Evolutionary conservation across 2,888 invertebrate genomes (phyloP).

Genomic region (Theretra japonica): DNA sequence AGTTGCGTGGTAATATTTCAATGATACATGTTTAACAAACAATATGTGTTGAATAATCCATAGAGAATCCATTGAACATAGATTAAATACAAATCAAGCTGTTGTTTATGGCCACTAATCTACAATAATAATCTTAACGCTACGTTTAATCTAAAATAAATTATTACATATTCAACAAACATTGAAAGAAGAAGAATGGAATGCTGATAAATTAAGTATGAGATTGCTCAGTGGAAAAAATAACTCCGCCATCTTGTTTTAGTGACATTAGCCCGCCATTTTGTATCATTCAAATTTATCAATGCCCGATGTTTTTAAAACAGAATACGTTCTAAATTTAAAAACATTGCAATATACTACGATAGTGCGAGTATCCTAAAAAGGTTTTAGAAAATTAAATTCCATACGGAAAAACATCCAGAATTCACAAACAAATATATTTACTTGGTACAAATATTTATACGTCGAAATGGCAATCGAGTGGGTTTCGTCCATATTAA

Average conservation of each 20-base stretch:
- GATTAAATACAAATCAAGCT: constrained; percentile 49
- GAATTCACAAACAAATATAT: too few relatives aligned
- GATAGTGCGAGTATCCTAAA: too few relatives aligned
- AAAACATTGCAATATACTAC: too few relatives aligned
- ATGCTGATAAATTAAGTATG: constrained; percentile 53
- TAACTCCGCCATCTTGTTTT: neutral
- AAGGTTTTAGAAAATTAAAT: too few relatives aligned
- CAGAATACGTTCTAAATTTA: too few relatives aligned
- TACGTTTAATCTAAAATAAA: constrained; percentile 69
- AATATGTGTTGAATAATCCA: constrained; percentile 27
- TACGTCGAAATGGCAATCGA: too few relatives aligned
- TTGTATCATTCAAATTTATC: neutral
- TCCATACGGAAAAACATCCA: too few relatives aligned
- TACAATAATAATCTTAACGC: constrained; percentile 61
- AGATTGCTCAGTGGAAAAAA: neutral
- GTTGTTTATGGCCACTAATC: constrained; percentile 55
- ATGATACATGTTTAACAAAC: constrained; percentile 21
- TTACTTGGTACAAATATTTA: too few relatives aligned
- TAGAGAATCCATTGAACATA: constrained; percentile 23
- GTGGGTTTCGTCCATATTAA: too few relatives aligned
- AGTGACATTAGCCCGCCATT: neutral
- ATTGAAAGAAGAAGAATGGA: constrained; percentile 60
- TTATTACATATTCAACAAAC: constrained; percentile 66
- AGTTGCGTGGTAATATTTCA: constrained; percentile 39
- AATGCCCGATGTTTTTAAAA: neutral